Evolutionary conservation across 2,113 vertebrate species (phyloP), one percentile per base, ranked within the genome.

Genomic region (Columba livia): DNA sequence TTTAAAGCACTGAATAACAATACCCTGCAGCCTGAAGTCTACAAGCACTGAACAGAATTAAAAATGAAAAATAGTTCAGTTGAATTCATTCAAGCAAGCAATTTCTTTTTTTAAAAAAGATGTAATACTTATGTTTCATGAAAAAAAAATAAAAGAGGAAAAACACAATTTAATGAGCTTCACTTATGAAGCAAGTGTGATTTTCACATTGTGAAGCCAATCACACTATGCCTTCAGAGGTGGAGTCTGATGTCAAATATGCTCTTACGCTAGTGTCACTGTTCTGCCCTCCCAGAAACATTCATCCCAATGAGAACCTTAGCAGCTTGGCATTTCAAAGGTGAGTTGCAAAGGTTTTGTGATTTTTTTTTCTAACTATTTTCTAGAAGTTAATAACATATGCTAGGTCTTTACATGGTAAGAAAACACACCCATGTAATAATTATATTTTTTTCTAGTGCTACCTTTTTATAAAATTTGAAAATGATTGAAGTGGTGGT

Each of bases 341-440:
- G 24, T 0, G 0, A 62, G 31, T 54, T 84, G 44, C 13, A 77
- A 66, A 40, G 6, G 6, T 0, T 25, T 34, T 53, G 29, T 8
- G 11, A 13, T 50, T 38, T 54, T 34, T 73, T 7, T 28, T 56
- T 2, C 28, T 25, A 51, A 51, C 64, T 82, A 75, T 58, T 87
- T 85, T 81, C 13, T 12, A n/a, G 40, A 95, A 85, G 38, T 47
- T 85, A 56, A 81, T 67, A 85, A 34, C 11, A n/a, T 40, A 21
- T 36, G 14, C 4, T 65, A 65, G 10, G 15, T 66, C 57, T 34
- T 79, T 24, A 47, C 31, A 16, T 10, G 64, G 31, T 77, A 83
- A 56, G 26, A 60, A 85, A 66, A 47, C 2, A 38, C 4, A 64
- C 11, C 12, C 6, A 58, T 25, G 74, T 13, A 40, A 34, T 51